Evolutionary conservation across 1,140 invertebrate species (phyloP).

Genomic region (Agraylea sexmaculata): DNA sequence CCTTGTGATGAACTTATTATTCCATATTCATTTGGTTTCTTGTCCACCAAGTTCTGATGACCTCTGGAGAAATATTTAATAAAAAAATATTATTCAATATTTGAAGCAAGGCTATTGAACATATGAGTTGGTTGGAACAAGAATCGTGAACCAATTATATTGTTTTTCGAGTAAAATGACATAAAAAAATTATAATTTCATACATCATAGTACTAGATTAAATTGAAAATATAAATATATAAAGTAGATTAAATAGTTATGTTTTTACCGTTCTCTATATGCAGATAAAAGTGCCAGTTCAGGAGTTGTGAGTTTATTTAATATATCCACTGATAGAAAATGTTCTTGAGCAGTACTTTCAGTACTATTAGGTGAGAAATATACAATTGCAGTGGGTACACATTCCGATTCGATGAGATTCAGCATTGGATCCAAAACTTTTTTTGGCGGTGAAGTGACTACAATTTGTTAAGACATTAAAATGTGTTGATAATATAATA

Average conservation of each 20-base stretch:
- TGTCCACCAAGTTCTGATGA: no score
- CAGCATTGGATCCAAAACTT: constrained; percentile 28
- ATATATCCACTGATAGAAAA: constrained; percentile 15
- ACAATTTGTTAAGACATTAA: constrained; percentile 20
- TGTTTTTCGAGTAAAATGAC: no score
- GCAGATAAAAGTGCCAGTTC: constrained; percentile 15
- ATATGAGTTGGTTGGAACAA: no score
- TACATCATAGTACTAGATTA: no score
- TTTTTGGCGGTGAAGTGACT: constrained; percentile 51
- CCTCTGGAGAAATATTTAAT: no score
- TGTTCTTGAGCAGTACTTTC: neutral
- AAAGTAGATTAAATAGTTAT: neutral
- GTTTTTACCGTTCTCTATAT: constrained; percentile 14
- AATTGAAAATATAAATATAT: no score
- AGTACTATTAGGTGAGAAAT: constrained; percentile 26
- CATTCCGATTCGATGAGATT: constrained; percentile 37
- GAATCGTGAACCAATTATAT: no score
- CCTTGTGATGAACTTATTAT: no score
- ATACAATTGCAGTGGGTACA: constrained; percentile 42
- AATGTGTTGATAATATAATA: constrained; percentile 2
- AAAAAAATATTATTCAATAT: no score
- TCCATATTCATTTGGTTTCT: no score
- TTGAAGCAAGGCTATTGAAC: no score
- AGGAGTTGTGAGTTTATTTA: constrained; percentile 15
- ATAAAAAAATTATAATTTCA: no score